These are phyloP conservation scores for Chlorops oryzae DNA, from an alignment of 1,140 invertebrate genomes.

Conservation along the genomic window DNA sequence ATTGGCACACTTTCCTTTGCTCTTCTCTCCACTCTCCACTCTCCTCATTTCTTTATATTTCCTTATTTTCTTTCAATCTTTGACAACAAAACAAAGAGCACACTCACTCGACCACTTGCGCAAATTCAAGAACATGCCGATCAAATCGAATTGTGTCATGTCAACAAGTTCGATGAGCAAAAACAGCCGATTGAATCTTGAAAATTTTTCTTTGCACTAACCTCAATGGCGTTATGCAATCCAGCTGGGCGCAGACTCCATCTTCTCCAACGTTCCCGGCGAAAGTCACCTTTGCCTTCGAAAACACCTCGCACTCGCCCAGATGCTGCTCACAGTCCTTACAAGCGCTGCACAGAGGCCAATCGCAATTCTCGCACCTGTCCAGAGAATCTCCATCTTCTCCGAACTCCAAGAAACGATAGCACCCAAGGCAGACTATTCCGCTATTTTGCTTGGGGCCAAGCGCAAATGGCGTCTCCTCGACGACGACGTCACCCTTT, in stretches of 20 bases:
- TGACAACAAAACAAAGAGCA: no score
- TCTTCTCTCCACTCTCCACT: no score
- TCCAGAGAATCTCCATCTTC: constrained; percentile 47
- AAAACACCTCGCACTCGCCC: constrained; percentile 60
- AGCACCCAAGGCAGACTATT: constrained; percentile 70
- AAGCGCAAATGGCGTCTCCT: constrained; percentile 64
- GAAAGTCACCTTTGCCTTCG: constrained; percentile 54
- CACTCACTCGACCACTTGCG: no score
- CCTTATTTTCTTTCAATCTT: no score
- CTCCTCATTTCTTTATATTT: no score
- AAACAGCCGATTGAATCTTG: no score
- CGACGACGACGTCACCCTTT: constrained; percentile 65
- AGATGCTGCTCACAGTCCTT: constrained; percentile 53
- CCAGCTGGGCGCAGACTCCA: constrained; percentile 61
- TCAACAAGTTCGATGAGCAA: no score
- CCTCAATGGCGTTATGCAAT: constrained; percentile 72
- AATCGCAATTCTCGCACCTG: constrained; percentile 64
- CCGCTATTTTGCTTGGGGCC: constrained; percentile 66
- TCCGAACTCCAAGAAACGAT: constrained; percentile 52
- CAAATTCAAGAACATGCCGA: no score
- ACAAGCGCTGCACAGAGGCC: constrained; percentile 71
- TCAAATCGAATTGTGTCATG: no score
- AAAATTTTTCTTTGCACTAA: constrained; percentile 46
- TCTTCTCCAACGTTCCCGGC: constrained; percentile 56
- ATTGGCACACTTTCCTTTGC: no score